phyloP scores from a whole-genome alignment of 2,113 vertebrate species.

The Megaleporinus macrocephalus region DNA sequence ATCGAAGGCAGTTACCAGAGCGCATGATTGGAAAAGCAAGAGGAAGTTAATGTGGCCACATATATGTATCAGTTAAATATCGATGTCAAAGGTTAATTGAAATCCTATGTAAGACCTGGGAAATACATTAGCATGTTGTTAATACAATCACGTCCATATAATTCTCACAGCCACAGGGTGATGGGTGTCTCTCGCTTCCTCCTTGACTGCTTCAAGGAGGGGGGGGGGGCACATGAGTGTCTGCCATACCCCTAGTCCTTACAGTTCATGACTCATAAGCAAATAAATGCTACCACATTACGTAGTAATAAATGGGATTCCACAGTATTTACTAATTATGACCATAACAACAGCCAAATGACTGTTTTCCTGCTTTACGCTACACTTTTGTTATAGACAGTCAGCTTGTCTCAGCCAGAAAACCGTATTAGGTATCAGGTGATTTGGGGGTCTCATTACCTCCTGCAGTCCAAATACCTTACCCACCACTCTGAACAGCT shows the following conservation, averaged over 20 bases:
- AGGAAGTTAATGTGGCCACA: slow-evolving; percentile 58
- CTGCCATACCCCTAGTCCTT: neutral
- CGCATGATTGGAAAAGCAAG: slow-evolving; percentile 32
- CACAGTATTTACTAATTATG: neutral
- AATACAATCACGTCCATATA: slow-evolving; percentile 81
- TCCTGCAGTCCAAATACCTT: too few relatives aligned
- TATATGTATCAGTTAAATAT: slow-evolving; percentile 70
- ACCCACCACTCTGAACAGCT: too few relatives aligned
- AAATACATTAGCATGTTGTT: slow-evolving; percentile 69
- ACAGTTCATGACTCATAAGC: neutral
- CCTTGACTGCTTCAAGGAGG: slow-evolving; percentile 59
- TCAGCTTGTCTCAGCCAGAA: too few relatives aligned
- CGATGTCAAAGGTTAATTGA: slow-evolving; percentile 74
- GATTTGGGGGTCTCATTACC: too few relatives aligned
- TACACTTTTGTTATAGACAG: too few relatives aligned
- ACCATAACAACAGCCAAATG: neutral
- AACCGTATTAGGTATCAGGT: too few relatives aligned
- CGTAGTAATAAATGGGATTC: too few relatives aligned
- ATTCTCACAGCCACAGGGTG: slow-evolving; percentile 66
- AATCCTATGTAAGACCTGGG: slow-evolving; percentile 67
- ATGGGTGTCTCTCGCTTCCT: slow-evolving; percentile 61
- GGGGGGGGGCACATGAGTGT: slow-evolving; percentile 66
- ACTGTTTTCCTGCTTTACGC: too few relatives aligned
- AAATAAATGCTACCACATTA: neutral
- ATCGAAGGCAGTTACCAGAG: neutral